These are phyloP conservation scores for Philereme vetulata DNA, from an alignment of 2,888 invertebrate genomes.

Conservation along the genomic window DNA sequence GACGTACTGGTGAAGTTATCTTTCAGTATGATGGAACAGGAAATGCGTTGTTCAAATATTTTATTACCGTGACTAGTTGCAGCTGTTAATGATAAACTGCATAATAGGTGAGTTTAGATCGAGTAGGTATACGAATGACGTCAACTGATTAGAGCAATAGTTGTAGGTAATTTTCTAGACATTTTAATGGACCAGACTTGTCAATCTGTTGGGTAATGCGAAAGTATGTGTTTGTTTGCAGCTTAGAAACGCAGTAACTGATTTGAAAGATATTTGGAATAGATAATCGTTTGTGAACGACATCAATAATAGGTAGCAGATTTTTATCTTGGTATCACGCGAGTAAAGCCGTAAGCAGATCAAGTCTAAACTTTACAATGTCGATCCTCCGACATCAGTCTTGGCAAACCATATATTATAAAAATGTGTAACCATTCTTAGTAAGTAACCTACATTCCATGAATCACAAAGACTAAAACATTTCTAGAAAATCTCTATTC, in stretches of 20 bases:
- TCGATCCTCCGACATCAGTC: no score
- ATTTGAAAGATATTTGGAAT: no score
- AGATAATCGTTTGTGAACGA: no score
- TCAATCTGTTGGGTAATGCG: no score
- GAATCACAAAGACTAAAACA: slow-evolving; percentile 4
- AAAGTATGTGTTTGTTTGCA: no score
- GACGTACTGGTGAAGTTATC: not conserved
- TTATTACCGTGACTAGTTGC: slow-evolving; percentile 6
- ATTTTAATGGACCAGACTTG: no score
- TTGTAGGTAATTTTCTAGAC: not conserved
- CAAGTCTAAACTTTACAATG: no score
- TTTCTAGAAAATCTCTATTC: slow-evolving; percentile 21
- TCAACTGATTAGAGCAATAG: not conserved
- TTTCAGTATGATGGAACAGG: slow-evolving; percentile 12
- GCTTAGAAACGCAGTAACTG: no score
- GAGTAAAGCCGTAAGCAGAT: no score
- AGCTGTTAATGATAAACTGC: slow-evolving; percentile 10
- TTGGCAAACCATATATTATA: not conserved
- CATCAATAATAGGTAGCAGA: no score
- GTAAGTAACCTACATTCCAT: not conserved
- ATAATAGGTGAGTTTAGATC: slow-evolving; percentile 2
- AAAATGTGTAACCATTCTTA: not conserved
- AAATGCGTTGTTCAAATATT: slow-evolving; percentile 13
- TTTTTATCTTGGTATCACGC: no score
- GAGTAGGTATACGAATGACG: slow-evolving; percentile 15